Evolutionary conservation across 2,113 vertebrate genomes (phyloP).

Genomic region (Leptocoma aspasia): DNA sequence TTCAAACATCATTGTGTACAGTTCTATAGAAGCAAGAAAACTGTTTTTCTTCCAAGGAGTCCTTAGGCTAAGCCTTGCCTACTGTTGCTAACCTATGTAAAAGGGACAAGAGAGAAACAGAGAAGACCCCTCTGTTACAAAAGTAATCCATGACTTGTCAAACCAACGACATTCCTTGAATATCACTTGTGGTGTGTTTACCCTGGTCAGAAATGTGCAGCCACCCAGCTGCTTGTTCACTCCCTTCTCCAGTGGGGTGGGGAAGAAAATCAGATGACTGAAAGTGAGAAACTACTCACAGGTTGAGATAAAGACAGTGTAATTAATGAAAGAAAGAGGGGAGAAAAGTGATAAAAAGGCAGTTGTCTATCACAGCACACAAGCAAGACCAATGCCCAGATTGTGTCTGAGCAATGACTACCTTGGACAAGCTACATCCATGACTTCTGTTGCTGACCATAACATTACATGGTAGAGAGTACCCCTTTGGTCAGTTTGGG

Average conservation of each 20-base stretch:
- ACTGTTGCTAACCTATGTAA: neutral
- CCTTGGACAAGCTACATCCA: neutral
- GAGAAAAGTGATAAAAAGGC: neutral
- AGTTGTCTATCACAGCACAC: fast-evolving
- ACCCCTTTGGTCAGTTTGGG: neutral
- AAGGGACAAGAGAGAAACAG: neutral
- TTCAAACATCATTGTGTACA: neutral
- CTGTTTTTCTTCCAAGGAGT: neutral
- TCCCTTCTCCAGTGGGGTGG: neutral
- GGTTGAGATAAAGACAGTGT: neutral
- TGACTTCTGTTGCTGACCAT: neutral
- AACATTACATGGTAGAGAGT: fast-evolving
- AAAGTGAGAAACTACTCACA: neutral
- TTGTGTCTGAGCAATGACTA: neutral
- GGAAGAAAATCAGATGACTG: neutral
- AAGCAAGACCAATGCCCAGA: neutral
- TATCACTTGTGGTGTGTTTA: neutral
- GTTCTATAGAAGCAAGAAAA: neutral
- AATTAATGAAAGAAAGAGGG: neutral
- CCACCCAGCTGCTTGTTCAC: neutral
- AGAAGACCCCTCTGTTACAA: neutral
- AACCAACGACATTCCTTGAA: neutral
- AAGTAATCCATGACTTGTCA: neutral
- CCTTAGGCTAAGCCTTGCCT: neutral
- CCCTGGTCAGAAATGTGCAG: neutral